These are phyloP conservation scores for Misgurnus mizolepis DNA, from an alignment of 2,113 vertebrate genomes.

Conservation along the genomic window DNA sequence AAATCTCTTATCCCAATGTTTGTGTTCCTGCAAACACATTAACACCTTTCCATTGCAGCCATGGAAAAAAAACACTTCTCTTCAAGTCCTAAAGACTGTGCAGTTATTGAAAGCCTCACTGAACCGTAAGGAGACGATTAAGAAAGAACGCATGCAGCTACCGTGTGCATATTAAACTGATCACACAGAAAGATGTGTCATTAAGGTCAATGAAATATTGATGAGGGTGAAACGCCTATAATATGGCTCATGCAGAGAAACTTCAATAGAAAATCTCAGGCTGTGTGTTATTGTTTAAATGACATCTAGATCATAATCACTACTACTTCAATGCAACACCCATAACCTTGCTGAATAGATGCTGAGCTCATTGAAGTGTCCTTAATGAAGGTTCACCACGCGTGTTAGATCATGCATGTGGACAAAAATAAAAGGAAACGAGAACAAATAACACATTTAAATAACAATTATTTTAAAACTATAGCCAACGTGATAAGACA, in stretches of 20 bases:
- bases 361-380: neutral
- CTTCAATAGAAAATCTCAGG: neutral
- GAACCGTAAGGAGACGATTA: constrained; percentile 8
- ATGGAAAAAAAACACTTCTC: neutral
- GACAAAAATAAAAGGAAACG: neutral
- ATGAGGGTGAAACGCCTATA: neutral
- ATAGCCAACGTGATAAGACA: constrained; percentile 1
- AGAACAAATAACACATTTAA: neutral
- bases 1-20: constrained; percentile 40
- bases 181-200: constrained; percentile 14
- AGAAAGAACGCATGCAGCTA: neutral
- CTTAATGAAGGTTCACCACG: neutral
- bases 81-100: neutral
- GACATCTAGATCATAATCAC: neutral
- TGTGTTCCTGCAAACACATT: constrained; percentile 35
- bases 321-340: neutral
- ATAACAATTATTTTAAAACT: neutral
- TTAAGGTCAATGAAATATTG: constrained; percentile 6
- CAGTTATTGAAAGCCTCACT: neutral
- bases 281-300: neutral
- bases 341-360: neutral
- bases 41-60: constrained; percentile 11
- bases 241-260: constrained; percentile 4
- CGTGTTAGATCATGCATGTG: neutral
- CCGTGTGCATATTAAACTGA: neutral